Evolutionary conservation across 2,888 invertebrate genomes (phyloP), one percentile per base, ranked within the genome.

Genomic region (Stratiomys singularior): DNA sequence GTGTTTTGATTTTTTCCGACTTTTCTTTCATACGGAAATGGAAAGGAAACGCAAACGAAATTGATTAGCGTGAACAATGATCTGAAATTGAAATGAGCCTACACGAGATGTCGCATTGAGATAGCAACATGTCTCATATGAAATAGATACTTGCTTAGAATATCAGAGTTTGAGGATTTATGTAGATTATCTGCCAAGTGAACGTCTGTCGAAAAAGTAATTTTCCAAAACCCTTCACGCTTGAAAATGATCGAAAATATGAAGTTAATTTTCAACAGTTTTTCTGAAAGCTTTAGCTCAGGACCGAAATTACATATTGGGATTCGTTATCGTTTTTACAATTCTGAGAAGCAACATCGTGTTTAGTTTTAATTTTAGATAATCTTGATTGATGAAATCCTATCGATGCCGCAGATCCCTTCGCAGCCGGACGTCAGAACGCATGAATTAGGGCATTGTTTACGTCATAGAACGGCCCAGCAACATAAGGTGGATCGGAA

Each of bases 361-460:
- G n/a, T n/a, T n/a, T n/a, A n/a, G n/a, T n/a, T 52, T 52, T 52
- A 52, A 52, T 52, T 52, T 1, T 52, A 52, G 52, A 52, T 13
- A 52, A 15, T 37, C 5, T 37, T 5, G 52, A 13, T 52, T 52
- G 18, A 18, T 52, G 4, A 15, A 52, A 52, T 13, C 7, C 13
- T 13, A 4, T 52, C 4, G 15, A 15, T 52, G 7, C 66, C 66
- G 30, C 37, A 18, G 37, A 37, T 66, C 37, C 66, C 66, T 37
- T 66, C 11, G 7, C 37, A 15, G 9, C n/a, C 18, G 30, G 66
- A 66, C 66, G 66, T 66, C 66, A 66, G 18, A 66, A 11, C 37
- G 27, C 18, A 9, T 64, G 66, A 66, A 30, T 15, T 28, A 66
- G 66, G 37, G 66, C 66, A 37, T 37, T 37, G n/a, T 66, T 37